These are phyloP conservation scores for Brachionus calyciflorus DNA, from an alignment of 1,140 invertebrate species.

Conservation along the genomic window DNA sequence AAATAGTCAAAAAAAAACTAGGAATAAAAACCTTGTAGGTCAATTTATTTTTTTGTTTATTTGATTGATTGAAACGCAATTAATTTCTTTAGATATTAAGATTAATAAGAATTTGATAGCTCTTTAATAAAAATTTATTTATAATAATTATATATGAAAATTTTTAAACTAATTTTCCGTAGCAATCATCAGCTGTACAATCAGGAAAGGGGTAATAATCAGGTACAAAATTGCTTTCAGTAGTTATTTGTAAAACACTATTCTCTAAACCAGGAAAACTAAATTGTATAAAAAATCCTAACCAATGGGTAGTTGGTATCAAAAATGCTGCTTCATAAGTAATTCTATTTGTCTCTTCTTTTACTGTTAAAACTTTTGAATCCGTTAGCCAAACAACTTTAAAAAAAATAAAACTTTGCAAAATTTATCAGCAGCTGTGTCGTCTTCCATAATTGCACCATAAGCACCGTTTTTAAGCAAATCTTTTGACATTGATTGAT, in stretches of 20 bases:
- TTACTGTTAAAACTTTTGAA: constrained; percentile 12
- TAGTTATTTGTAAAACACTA: constrained; percentile 52
- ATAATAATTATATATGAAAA: background rate
- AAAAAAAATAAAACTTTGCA: constrained; percentile 62
- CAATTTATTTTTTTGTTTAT: no score
- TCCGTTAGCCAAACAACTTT: constrained; percentile 3
- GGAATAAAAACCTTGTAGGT: no score
- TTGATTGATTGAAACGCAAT: no score
- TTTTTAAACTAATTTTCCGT: constrained; percentile 52
- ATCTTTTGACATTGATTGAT: constrained; percentile 71
- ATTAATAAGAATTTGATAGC: no score
- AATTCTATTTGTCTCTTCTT: constrained; percentile 2
- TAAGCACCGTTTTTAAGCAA: constrained; percentile 88
- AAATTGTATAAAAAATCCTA: constrained; percentile 52
- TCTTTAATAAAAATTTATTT: no score
- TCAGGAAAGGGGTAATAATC: constrained; percentile 53
- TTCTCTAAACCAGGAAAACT: constrained; percentile 52
- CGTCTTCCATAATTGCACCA: constrained; percentile 98
- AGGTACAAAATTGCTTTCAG: constrained; percentile 52
- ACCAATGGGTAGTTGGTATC: constrained; percentile 51
- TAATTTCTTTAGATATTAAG: no score
- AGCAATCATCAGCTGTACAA: constrained; percentile 51
- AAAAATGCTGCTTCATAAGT: constrained; percentile 49
- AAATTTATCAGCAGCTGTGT: constrained; percentile 96
- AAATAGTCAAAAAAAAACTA: no score